Conservation (phyloP, 53 echinoderm and acorn worm species). For the Hippasteria phrygiana region DNA sequence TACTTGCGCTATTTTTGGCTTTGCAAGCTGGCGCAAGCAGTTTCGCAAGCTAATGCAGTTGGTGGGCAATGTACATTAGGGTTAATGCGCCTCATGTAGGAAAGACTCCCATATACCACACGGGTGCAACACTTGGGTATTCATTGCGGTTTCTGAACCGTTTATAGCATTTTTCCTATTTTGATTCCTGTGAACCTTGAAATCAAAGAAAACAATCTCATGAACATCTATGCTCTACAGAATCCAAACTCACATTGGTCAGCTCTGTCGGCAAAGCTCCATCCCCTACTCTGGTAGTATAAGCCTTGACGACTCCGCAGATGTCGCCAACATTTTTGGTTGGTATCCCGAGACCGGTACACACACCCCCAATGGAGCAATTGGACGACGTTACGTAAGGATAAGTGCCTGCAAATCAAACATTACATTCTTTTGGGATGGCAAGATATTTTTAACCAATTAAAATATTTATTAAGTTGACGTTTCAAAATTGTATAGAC, state of each 20-base stretch:
- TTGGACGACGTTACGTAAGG: conserved; percentile 95
- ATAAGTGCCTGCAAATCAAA: conserved; percentile 78
- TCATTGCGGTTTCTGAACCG: too few species aligned
- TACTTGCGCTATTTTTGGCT: too few species aligned
- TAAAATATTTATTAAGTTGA: too few species aligned
- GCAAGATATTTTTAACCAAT: not conserved
- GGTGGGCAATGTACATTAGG: too few species aligned
- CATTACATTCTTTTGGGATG: not conserved
- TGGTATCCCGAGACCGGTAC: conserved; percentile 91
- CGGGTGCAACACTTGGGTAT: too few species aligned
- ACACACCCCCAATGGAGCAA: conserved; percentile 89
- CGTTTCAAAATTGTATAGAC: too few species aligned
- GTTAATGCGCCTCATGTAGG: too few species aligned
- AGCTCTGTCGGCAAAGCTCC: conserved; percentile 95
- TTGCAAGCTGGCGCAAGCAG: too few species aligned
- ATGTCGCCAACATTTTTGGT: conserved; percentile 84
- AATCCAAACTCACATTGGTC: conserved; percentile 75
- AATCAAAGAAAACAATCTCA: not conserved
- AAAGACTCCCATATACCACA: too few species aligned
- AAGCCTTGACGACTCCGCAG: conserved; percentile 94
- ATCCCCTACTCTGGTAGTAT: conserved; percentile 95
- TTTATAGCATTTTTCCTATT: too few species aligned
- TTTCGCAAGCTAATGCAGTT: too few species aligned
- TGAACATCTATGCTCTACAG: not conserved
- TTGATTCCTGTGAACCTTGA: too few species aligned